Base-by-base conservation (phyloP, 2,113 vertebrate genomes). In the Pollimyrus isidori region DNA sequence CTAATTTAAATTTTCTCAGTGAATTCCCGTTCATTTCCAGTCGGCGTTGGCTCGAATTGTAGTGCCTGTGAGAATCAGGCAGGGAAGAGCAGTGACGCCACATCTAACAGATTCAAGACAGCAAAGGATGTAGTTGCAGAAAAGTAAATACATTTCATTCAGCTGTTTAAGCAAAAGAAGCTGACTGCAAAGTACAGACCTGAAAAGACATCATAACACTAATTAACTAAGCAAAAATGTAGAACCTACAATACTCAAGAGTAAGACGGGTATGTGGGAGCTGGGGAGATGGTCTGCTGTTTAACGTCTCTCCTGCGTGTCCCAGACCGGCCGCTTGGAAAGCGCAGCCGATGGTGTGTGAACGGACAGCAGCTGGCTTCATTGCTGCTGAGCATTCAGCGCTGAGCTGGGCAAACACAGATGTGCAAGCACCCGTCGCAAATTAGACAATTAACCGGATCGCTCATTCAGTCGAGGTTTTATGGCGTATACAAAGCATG, bases 401-500 rank as follows among this genome's bases (percentile, higher is more conserved):
- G 15, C 69, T 15, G 69, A 15, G 69, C 69, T 17, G 69, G 13
- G 69, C 30, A 80, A 80, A 80, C 73, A 42, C 73, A 80, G 73
- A 80, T 80, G 73, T 80, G 73, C 35, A 17, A 6, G 13, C 35
- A 4, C 73, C 42, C 35, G 1, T 7, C 6, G 73, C 73, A 80
- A 80, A 80, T 80, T 39, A 42, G 73, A 80, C 73, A 80, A 80
- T 80, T 80, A 80, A 80, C 35, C 73, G 73, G 73, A 80, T 80
- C 73, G 73, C 2, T 80, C 73, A 80, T 80, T 80, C 73, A 80
- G 30, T 42, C 35, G 73, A n/a, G 35, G 30, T 80, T 80, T 35
- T 80, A 80, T 80, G 35, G 35, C 35, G 1, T 35, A 35, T 1
- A 35, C 35, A 35, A 35, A 35, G 35, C 35, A 35, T 35, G 35